Conservation (phyloP, 2,113 vertebrate genomes). For the Alouatta palliata region DNA sequence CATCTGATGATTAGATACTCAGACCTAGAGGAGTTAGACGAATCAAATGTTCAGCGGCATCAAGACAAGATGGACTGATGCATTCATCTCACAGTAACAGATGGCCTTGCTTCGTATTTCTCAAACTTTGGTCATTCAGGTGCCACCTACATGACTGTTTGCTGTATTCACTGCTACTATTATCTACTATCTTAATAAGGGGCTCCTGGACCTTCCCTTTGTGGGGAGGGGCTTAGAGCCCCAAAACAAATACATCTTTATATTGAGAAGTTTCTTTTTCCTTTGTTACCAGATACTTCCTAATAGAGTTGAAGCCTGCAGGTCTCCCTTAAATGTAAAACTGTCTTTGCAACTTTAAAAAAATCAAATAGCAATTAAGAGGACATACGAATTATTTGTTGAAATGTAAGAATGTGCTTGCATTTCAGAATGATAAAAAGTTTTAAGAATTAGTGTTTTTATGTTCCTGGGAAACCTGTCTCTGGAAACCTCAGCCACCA, state of each 20-base stretch:
- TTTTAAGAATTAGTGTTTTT: background rate
- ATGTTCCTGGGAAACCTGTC: background rate
- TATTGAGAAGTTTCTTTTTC: background rate
- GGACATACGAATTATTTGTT: background rate
- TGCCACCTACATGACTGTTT: background rate
- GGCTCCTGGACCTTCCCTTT: background rate
- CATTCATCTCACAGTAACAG: background rate
- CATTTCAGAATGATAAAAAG: background rate
- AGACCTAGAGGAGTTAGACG: background rate
- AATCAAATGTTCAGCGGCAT: background rate
- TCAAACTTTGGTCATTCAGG: background rate
- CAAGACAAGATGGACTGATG: background rate
- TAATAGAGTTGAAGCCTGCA: background rate
- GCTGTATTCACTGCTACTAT: background rate
- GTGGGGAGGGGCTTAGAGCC: background rate
- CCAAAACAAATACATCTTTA: background rate
- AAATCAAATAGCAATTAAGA: background rate
- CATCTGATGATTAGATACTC: background rate
- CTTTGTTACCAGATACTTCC: background rate
- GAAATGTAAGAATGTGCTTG: background rate
- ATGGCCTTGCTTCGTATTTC: background rate
- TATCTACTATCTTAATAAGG: background rate
- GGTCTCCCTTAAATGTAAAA: background rate
- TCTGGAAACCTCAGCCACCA: background rate
- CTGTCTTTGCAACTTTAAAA: background rate